Percentiles rank a stretch among this genome's conserved stretches.
phyloP scores from a whole-genome alignment of 2,888 invertebrate genomes.

The Epistrophe grossulariae region DNA sequence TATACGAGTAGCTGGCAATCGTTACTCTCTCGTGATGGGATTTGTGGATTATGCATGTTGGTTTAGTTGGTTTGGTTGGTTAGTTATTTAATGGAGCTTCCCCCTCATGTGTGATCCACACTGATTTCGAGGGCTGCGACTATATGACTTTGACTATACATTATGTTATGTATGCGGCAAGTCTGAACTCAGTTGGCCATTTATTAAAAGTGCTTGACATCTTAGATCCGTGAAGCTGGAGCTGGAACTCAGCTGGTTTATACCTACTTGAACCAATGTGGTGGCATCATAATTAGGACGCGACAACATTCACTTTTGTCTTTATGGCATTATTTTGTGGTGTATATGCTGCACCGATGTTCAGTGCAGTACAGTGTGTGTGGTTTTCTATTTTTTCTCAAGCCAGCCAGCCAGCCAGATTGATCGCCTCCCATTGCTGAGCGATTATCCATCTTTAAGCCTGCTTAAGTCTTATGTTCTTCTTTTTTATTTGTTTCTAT shows the following conservation, averaged over 20 bases:
- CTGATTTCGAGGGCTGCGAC: conserved; percentile 45
- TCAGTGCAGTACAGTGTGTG: conserved; percentile 20
- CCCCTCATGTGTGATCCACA: conserved; percentile 51
- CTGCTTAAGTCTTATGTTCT: conserved; percentile 19
- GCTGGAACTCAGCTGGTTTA: conserved; percentile 23
- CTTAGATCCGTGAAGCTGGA: conserved; percentile 77
- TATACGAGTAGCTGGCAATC: conserved; percentile 29
- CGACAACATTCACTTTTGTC: conserved; percentile 75
- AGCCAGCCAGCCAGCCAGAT: conserved; percentile 17
- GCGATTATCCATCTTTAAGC: conserved; percentile 53
- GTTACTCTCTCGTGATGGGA: conserved; percentile 32
- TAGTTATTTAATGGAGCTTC: conserved; percentile 49
- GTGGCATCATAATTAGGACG: conserved; percentile 75
- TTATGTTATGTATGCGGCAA: background rate
- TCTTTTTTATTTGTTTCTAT: background rate
- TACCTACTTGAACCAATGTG: conserved; percentile 18
- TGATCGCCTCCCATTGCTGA: conserved; percentile 60
- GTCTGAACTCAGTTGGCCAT: conserved; percentile 61
- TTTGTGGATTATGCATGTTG: conserved; percentile 38
- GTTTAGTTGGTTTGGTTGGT: conserved; percentile 50
- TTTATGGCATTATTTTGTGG: conserved; percentile 53
- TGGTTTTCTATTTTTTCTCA: conserved; percentile 41
- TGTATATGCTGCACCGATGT: background rate
- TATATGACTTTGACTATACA: background rate
- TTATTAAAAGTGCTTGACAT: conserved; percentile 77